Evolutionary conservation across 2,888 invertebrate genomes (phyloP).

Genomic region (Bruchidius siliquastri): DNA sequence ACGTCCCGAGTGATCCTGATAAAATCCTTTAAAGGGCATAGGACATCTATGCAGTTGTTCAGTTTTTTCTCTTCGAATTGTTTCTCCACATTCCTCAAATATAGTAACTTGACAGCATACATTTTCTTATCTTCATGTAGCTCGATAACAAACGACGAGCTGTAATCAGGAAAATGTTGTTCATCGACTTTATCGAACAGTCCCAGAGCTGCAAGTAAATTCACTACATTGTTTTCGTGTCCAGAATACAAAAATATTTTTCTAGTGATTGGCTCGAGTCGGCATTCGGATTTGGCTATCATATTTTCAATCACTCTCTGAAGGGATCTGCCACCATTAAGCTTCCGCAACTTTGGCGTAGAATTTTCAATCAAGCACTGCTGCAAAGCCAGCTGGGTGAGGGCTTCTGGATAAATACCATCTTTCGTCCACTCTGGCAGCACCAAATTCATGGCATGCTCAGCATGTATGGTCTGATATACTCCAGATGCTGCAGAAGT

Average conservation of each 20-base stretch:
- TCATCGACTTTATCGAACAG: conserved; percentile 38
- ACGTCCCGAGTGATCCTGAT: conserved; percentile 28
- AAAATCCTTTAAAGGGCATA: conserved; percentile 34
- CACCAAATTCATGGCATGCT: conserved; percentile 39
- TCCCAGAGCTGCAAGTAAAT: conserved; percentile 49
- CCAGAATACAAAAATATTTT: conserved; percentile 51
- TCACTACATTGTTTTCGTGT: conserved; percentile 56
- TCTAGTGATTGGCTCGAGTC: conserved; percentile 23
- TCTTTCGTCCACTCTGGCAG: conserved; percentile 47
- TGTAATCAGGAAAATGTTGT: conserved; percentile 43
- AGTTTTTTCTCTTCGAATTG: conserved; percentile 31
- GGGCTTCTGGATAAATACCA: conserved; percentile 38
- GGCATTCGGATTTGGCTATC: conserved; percentile 26
- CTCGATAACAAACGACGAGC: conserved; percentile 39
- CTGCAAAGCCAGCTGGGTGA: conserved; percentile 39
- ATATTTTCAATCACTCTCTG: conserved; percentile 35
- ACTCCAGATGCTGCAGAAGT: conserved; percentile 29
- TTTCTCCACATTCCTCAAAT: conserved; percentile 26
- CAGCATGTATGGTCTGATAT: conserved; percentile 41
- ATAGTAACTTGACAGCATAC: conserved; percentile 32
- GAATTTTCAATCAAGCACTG: conserved; percentile 46
- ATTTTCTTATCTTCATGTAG: conserved; percentile 30
- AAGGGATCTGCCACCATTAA: conserved; percentile 47
- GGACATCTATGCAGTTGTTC: conserved; percentile 32
- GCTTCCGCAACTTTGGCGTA: conserved; percentile 37